Evolutionary conservation across 2,888 invertebrate genomes (phyloP), one percentile per base, ranked within the genome.

Genomic region (Cataglyphis rosenhaueri): DNA sequence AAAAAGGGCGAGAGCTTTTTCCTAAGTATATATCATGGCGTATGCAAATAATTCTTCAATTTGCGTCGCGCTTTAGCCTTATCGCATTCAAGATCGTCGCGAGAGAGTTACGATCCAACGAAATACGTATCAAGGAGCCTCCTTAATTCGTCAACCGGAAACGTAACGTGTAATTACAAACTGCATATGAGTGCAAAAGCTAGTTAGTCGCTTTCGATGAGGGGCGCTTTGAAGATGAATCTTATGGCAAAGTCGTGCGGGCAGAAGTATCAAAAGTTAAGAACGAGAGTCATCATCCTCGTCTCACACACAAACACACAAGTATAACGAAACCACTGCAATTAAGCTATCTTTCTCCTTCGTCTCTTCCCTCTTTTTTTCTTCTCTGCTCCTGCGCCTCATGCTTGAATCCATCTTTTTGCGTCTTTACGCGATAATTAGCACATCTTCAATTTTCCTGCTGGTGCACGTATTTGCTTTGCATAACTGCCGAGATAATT

Each of bases 401-500:
- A 35, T 25, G 15, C 64, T 64, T 52, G 38, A 44, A 52, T 61
- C 66, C 18, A 62, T 76, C 84, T 85, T 81, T 82, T 85, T 70
- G 57, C 79, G 82, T 89, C 87, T 88, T 88, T 87, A 87, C 85
- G 87, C 84, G 87, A 88, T 92, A 92, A 92, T 92, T 91, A 92
- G 92, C 88, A 84, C 84, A 83, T 91, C 90, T 89, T 89, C 89
- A 91, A 91, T 92, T 91, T 90, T 86, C 88, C 82, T 81, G 82
- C 82, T 84, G 68, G 84, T 81, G 86, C 85, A 87, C 88, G 86
- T 87, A 89, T 92, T 92, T 90, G 88, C 88, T 90, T 89, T 87
- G 81, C 90, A 86, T 88, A 92, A 91, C 87, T 85, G 82, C 87
- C 86, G 89, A 87, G 90, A 89, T 90, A 92, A 92, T 92, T 92